These are phyloP conservation scores for Tanytarsus gracilentus DNA, from an alignment of 2,888 invertebrate genomes.

Conservation along the genomic window DNA sequence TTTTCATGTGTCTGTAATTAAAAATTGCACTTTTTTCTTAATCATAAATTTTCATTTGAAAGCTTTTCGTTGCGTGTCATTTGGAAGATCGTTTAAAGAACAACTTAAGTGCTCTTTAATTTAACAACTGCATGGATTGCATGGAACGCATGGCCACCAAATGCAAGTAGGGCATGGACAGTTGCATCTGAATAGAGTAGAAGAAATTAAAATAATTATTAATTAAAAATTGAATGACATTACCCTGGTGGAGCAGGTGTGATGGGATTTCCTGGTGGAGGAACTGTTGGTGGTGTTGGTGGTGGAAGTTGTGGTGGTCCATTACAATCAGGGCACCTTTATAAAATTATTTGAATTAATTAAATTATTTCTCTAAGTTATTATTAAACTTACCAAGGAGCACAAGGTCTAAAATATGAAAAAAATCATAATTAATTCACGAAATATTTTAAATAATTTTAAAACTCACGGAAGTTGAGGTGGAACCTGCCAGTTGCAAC, in stretches of 20 bases:
- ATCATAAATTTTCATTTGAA: too few species aligned
- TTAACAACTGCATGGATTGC: not conserved
- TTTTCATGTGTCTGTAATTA: too few species aligned
- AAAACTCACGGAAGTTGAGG: not conserved
- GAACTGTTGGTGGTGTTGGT: not conserved
- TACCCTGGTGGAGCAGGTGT: not conserved
- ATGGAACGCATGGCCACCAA: slow-evolving; percentile 1
- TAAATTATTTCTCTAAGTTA: too few species aligned
- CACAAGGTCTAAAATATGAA: too few species aligned
- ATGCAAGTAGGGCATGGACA: not conserved
- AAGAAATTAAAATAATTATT: not conserved
- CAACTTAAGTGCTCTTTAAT: not conserved
- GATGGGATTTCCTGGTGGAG: not conserved
- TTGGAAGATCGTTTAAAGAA: too few species aligned
- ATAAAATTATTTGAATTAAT: too few species aligned
- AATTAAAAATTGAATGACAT: not conserved
- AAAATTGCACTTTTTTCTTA: too few species aligned
- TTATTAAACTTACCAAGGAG: too few species aligned
- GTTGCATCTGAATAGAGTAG: too few species aligned
- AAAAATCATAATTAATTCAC: too few species aligned
- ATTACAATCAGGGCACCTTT: too few species aligned
- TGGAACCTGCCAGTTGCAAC: not conserved
- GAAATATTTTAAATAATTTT: not conserved
- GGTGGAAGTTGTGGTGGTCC: not conserved
- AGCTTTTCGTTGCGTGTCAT: too few species aligned